Percentiles rank a stretch among this genome's conserved stretches.
phyloP scores from a whole-genome alignment of 2,888 invertebrate genomes.

The Falcaria lacertinaria region DNA sequence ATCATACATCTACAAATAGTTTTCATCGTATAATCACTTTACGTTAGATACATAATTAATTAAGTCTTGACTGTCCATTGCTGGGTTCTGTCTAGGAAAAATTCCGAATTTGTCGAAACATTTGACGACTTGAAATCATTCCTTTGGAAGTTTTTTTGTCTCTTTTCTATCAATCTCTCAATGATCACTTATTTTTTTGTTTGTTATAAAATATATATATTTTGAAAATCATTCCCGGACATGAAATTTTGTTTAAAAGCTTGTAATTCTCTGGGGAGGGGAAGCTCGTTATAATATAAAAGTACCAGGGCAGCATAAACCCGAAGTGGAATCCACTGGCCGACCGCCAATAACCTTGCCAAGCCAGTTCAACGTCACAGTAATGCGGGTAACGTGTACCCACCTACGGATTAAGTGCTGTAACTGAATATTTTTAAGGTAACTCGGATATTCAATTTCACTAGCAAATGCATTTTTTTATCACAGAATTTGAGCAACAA shows the following conservation, averaged over 20 bases:
- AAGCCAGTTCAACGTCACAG: conserved; percentile 29
- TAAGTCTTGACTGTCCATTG: too few species aligned
- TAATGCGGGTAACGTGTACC: conserved; percentile 34
- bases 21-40: too few species aligned
- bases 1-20: too few species aligned
- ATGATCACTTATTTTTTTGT: too few species aligned
- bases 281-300: conserved; percentile 20
- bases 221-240: background rate
- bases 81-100: too few species aligned
- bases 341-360: conserved; percentile 29
- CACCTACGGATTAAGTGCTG: conserved; percentile 24
- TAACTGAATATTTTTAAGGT: background rate
- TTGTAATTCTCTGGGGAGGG: background rate
- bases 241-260: background rate
- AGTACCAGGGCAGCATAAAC: conserved; percentile 25
- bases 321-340: conserved; percentile 23
- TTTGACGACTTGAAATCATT: too few species aligned
- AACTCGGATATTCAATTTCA: background rate
- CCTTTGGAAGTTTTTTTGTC: too few species aligned
- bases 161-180: too few species aligned
- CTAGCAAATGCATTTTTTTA: too few species aligned
- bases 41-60: too few species aligned
- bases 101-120: too few species aligned
- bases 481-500: too few species aligned
- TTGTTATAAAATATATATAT: background rate